Evolutionary conservation across 2,113 vertebrate species (phyloP).

Genomic region (Pseudopipra pipra): DNA sequence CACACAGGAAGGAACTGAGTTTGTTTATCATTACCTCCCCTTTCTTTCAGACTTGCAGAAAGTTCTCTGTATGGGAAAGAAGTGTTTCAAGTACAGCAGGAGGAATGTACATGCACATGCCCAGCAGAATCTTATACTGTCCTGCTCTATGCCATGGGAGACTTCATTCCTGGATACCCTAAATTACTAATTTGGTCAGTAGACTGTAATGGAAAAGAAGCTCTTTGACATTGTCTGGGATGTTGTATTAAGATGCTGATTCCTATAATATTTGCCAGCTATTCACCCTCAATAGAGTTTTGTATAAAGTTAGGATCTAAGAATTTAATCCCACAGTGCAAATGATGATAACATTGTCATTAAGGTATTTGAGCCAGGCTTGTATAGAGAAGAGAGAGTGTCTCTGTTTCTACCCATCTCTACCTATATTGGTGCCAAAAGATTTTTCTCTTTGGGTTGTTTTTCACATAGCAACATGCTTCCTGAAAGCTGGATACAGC

Average conservation of each 20-base stretch:
- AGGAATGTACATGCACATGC: not conserved
- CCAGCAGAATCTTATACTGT: not conserved
- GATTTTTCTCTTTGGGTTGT: not conserved
- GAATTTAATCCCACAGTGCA: not conserved
- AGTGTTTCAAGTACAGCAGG: not conserved
- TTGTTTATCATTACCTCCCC: not conserved
- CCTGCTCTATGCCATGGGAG: not conserved
- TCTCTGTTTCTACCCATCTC: not conserved
- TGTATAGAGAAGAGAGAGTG: not conserved
- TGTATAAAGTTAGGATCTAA: not conserved
- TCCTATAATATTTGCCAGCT: not conserved
- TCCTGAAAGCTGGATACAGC: not conserved
- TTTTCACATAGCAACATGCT: not conserved
- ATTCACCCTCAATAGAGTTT: not conserved
- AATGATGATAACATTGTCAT: not conserved
- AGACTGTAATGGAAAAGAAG: not conserved
- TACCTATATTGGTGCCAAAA: not conserved
- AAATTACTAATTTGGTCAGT: not conserved
- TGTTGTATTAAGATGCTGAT: not conserved
- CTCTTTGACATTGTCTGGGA: not conserved
- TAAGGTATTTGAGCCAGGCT: not conserved
- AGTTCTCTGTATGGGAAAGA: not conserved
- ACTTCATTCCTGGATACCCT: rapidly evolving
- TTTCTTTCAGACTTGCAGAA: not conserved
- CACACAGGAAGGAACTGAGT: not conserved